Conservation (phyloP, 2,888 invertebrate genomes). For the Hyppa rectilinea region DNA sequence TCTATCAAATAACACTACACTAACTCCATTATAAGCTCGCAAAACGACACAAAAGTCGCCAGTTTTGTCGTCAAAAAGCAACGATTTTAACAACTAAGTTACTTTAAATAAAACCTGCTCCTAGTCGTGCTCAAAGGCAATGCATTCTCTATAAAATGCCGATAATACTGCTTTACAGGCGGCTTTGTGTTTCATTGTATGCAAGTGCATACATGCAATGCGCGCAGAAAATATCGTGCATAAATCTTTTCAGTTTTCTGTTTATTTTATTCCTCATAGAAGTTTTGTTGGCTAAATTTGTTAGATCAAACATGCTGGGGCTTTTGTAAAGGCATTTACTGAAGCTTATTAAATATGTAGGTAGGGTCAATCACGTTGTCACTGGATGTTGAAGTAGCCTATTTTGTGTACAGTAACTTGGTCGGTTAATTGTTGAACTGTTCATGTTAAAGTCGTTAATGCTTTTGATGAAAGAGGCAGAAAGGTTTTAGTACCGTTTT, state of each 20-base stretch:
- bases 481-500: not conserved
- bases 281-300: constrained; percentile 65
- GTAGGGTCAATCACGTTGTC: constrained; percentile 8
- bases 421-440: not conserved
- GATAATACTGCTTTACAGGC: constrained; percentile 74
- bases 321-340: constrained; percentile 34
- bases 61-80: constrained; percentile 56
- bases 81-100: constrained; percentile 52
- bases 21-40: constrained; percentile 25
- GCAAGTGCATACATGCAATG: constrained; percentile 59
- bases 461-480: not conserved
- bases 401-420: not conserved
- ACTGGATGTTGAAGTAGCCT: not conserved
- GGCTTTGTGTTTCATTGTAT: constrained; percentile 70
- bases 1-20: constrained; percentile 15
- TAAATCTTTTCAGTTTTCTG: constrained; percentile 76
- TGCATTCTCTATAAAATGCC: constrained; percentile 75
- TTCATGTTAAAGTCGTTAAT: not conserved
- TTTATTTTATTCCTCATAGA: constrained; percentile 72
- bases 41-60: constrained; percentile 30
- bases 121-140: constrained; percentile 66
- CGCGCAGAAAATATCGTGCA: constrained; percentile 60
- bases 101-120: constrained; percentile 66
- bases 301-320: constrained; percentile 52
- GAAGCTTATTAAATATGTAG: constrained; percentile 27